Base-by-base conservation (phyloP, 2,888 invertebrate genomes). In the Andrena haemorrhoa region DNA sequence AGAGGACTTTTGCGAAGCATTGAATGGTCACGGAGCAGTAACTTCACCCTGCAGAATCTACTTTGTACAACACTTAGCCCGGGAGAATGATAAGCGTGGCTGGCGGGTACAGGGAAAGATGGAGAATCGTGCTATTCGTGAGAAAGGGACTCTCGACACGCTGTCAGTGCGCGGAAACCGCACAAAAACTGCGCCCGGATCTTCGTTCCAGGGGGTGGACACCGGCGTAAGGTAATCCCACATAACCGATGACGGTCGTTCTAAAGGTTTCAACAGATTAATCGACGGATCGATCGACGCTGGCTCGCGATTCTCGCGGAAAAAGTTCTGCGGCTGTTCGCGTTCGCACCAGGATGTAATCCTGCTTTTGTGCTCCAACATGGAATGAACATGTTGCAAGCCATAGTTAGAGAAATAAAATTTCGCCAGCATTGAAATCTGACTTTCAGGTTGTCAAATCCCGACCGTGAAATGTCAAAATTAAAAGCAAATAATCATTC, bases 221-320 rank as follows among this genome's bases (percentile, higher is more conserved):
- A 56, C 86, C 88, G 90, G 92, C 92, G 92, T 92, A 92, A 88
- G 90, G 90, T 93, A 93, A 93, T 91, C 91, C 91, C 79, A 84
- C 82, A 89, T 91, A 92, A 92, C 90, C 90, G 92, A 91, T 91
- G 92, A 92, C 90, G 90, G 88, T 91, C 90, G 89, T 91, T 93
- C 78, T 87, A 92, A 92, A 92, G 93, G 93, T 91, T 93, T 92
- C 92, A 91, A 86, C 90, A 88, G 92, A 93, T 93, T 92, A 93
- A 93, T 92, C 89, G 90, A 86, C 72, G 80, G 88, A 91, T 91
- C 89, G 91, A 90, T 91, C 88, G 89, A 82, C 79, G 86, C 71
- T 71, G 26, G 71, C 63, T 60, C 10, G 10, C 56, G 60, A 41
- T 41, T 41, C 51, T 60, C 60, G 56, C 31, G 49, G 71, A 33